Conservation (phyloP, 2,797 vertebrate genomes). For the Pristis pectinata region DNA sequence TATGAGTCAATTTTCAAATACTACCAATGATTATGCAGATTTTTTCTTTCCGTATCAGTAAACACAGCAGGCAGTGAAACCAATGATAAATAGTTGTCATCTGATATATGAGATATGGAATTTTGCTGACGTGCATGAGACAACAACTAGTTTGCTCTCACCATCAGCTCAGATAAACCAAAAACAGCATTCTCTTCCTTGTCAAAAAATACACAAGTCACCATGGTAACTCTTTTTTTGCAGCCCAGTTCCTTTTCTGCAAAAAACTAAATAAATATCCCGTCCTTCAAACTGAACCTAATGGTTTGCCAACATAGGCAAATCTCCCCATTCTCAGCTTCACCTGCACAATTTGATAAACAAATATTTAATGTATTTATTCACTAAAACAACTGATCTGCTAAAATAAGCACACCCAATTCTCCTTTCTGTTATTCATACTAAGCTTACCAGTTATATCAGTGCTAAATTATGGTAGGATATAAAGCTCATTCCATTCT, state of each 20-base stretch:
- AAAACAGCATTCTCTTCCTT: background rate
- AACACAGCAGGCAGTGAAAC: background rate
- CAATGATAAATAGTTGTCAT: background rate
- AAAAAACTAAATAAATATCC: constrained; percentile 27
- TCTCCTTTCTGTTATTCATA: background rate
- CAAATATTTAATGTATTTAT: background rate
- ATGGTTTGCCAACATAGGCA: background rate
- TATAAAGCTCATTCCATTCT: background rate
- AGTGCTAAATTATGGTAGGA: background rate
- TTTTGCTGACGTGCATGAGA: background rate
- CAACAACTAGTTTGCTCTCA: background rate
- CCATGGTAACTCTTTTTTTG: constrained; percentile 18
- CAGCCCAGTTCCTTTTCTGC: background rate
- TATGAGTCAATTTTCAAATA: background rate
- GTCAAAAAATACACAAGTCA: background rate
- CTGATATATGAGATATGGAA: background rate
- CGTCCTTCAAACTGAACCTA: background rate
- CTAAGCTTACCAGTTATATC: background rate
- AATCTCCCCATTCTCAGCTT: background rate
- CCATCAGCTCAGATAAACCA: background rate
- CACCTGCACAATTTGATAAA: background rate
- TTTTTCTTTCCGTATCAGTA: background rate
- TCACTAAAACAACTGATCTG: background rate
- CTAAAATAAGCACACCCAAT: background rate
- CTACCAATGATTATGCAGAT: background rate